Evolutionary conservation across 2,113 vertebrate genomes (phyloP).

Genomic region (Coptodon rendalli): DNA sequence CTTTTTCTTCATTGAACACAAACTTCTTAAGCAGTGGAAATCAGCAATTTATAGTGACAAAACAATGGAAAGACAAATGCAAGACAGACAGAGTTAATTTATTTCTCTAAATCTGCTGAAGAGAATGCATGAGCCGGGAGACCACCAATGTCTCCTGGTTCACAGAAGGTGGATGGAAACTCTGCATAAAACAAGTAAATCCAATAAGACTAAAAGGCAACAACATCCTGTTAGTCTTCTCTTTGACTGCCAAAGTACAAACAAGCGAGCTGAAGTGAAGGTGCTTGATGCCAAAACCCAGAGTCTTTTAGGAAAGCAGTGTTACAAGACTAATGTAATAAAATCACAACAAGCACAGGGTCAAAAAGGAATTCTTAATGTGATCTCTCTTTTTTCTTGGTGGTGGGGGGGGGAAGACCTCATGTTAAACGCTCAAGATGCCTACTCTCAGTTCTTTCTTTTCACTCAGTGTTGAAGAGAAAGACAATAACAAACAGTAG

Average conservation of each 20-base stretch:
- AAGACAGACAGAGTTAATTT: background rate
- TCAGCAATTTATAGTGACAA: background rate
- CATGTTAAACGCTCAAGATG: background rate
- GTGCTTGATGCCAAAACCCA: background rate
- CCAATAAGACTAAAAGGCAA: constrained; percentile 19
- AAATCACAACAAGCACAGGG: background rate
- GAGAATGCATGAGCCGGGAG: background rate
- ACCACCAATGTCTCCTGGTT: background rate
- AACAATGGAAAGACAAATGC: background rate
- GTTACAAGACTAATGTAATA: background rate
- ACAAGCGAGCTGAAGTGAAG: background rate
- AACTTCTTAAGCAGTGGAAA: background rate
- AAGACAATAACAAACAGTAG: background rate
- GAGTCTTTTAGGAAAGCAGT: background rate
- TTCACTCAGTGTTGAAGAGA: background rate
- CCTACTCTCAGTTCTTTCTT: background rate
- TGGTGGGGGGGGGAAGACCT: background rate
- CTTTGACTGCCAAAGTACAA: background rate
- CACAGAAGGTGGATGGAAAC: constrained; percentile 14
- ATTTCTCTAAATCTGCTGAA: background rate
- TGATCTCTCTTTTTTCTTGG: background rate
- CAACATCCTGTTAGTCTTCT: background rate
- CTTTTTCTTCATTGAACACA: background rate
- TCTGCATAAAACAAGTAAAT: background rate
- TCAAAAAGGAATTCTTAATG: background rate